Evolutionary conservation across 2,797 vertebrate species (phyloP).

Genomic region (Gastrophryne carolinensis): DNA sequence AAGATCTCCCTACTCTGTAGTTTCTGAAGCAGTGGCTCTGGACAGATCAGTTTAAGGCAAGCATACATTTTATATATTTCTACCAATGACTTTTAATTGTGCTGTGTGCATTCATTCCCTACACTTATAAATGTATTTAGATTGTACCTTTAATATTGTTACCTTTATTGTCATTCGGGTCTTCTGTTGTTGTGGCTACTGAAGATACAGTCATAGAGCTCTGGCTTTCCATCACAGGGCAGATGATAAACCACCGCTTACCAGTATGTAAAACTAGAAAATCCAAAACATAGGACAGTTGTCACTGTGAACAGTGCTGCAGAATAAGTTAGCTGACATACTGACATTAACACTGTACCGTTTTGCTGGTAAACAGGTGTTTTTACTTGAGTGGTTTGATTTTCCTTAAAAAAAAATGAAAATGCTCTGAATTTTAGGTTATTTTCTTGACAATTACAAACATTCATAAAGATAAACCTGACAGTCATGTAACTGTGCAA

Average conservation of each 20-base stretch:
- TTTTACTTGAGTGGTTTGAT: conserved; percentile 71
- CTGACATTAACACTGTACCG: conserved; percentile 66
- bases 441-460: too few relatives aligned
- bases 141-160: conserved; percentile 11
- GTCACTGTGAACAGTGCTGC: background rate
- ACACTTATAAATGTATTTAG: too few relatives aligned
- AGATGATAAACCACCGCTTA: conserved; percentile 98
- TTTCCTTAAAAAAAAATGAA: conserved; percentile 62
- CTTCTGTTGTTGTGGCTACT: conserved; percentile 65
- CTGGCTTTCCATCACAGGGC: conserved; percentile 90
- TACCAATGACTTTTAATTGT: too few relatives aligned
- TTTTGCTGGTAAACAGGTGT: conserved; percentile 94
- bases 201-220: conserved; percentile 73
- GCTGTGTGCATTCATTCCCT: too few relatives aligned
- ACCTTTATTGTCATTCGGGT: conserved; percentile 65
- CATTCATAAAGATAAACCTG: too few relatives aligned
- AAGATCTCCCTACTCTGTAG: too few relatives aligned
- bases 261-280: conserved; percentile 90
- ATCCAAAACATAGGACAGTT: background rate
- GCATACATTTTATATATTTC: too few relatives aligned
- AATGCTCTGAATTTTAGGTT: background rate
- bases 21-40: too few relatives aligned
- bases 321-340: background rate
- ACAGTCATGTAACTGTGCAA: too few relatives aligned
- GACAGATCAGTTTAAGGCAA: too few relatives aligned